phyloP scores from a whole-genome alignment of 2,113 vertebrate genomes.

The Salvelinus alpinus region DNA sequence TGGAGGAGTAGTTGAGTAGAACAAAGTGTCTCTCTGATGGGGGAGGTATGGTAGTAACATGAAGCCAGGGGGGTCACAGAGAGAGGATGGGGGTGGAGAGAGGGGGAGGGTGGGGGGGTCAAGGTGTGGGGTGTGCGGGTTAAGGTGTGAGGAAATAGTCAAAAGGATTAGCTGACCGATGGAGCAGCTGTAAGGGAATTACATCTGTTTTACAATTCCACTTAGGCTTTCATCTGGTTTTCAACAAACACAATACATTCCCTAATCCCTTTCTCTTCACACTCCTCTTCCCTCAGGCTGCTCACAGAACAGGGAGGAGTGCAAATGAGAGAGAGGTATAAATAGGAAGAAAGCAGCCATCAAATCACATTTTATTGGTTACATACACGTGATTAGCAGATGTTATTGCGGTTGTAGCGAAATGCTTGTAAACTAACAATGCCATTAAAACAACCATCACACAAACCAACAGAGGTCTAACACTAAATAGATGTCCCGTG shows the following conservation, averaged over 20 bases:
- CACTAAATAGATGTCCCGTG: not conserved
- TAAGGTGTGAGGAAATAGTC: constrained; percentile 52
- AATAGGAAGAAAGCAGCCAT: not conserved
- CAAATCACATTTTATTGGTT: too few relatives aligned
- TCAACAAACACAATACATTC: constrained; percentile 73
- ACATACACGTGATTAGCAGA: too few relatives aligned
- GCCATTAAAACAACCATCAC: not conserved
- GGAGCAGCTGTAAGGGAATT: constrained; percentile 78
- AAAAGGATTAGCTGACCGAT: constrained; percentile 76
- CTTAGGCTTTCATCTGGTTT: constrained; percentile 73
- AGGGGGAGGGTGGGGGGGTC: too few relatives aligned
- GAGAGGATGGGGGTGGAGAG: constrained; percentile 24
- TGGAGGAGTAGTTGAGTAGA: constrained; percentile 15
- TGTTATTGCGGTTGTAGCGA: too few relatives aligned
- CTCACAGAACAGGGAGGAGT: not conserved
- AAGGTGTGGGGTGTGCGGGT: not conserved
- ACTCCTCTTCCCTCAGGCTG: constrained; percentile 45
- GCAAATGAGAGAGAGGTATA: not conserved
- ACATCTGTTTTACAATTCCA: constrained; percentile 80
- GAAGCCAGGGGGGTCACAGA: constrained; percentile 54
- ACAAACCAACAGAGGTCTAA: not conserved
- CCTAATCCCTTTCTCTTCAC: constrained; percentile 66
- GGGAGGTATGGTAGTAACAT: constrained; percentile 64
- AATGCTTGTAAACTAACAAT: too few relatives aligned
- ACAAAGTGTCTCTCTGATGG: constrained; percentile 65